Evolutionary conservation across 2,888 invertebrate species (phyloP).

Genomic region (Eupeodes latifasciatus): DNA sequence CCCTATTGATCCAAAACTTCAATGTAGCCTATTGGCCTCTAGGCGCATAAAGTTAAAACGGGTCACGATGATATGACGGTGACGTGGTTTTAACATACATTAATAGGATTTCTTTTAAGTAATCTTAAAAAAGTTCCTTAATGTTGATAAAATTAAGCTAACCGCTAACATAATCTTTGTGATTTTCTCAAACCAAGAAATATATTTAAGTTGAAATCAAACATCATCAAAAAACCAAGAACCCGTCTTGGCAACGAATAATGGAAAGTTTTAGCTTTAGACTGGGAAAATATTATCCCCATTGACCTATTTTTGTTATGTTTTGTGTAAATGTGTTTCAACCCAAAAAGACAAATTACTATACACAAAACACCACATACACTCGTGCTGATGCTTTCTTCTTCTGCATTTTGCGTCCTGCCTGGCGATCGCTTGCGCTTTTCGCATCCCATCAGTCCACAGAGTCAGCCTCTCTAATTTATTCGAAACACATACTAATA

Average conservation of each 20-base stretch:
- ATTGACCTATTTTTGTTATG: slow-evolving; percentile 46
- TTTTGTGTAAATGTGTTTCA: slow-evolving; percentile 4
- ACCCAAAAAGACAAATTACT: slow-evolving; percentile 37
- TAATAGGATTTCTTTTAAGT: too few species aligned
- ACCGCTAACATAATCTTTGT: too few species aligned
- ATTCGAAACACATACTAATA: slow-evolving; percentile 63
- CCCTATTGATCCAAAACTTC: too few species aligned
- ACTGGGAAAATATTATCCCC: slow-evolving; percentile 26
- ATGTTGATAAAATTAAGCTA: too few species aligned
- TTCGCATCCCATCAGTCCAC: background rate
- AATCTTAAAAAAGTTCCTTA: too few species aligned
- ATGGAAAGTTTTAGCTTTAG: slow-evolving; percentile 45
- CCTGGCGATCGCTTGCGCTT: too few species aligned
- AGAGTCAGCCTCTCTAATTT: slow-evolving; percentile 56
- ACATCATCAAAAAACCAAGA: background rate
- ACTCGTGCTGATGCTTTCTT: slow-evolving; percentile 54
- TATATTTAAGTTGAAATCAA: background rate
- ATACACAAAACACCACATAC: background rate
- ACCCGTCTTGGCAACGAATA: slow-evolving; percentile 2
- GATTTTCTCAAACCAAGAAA: too few species aligned
- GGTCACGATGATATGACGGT: too few species aligned
- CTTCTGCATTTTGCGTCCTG: slow-evolving; percentile 1
- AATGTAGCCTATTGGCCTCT: too few species aligned
- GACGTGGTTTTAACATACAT: too few species aligned
- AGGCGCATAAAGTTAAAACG: too few species aligned